Conservation (phyloP, 2,888 invertebrate genomes). For the Lucinisca nassula region DNA sequence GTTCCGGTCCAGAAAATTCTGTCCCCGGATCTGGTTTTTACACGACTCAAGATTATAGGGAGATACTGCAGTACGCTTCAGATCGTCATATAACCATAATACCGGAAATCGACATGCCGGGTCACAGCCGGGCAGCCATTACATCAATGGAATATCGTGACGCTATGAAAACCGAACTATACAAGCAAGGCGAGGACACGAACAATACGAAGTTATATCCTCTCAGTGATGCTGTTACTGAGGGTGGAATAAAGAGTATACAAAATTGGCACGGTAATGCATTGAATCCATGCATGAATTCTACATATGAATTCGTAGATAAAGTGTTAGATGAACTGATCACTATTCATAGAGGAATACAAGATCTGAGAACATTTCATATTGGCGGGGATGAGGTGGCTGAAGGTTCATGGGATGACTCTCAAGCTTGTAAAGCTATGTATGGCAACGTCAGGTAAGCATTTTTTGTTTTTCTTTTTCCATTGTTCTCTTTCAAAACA, state of each 20-base stretch:
- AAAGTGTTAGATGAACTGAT: slow-evolving; percentile 47
- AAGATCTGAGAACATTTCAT: slow-evolving; percentile 53
- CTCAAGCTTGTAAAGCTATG: slow-evolving; percentile 48
- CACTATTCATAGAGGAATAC: slow-evolving; percentile 45
- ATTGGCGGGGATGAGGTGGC: slow-evolving; percentile 68
- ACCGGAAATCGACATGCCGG: slow-evolving; percentile 85
- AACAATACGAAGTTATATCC: slow-evolving; percentile 42
- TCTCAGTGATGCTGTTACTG: slow-evolving; percentile 64
- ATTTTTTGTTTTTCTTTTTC: too few relatives aligned
- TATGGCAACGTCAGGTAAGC: not conserved
- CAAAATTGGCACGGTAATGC: slow-evolving; percentile 77
- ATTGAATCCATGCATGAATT: slow-evolving; percentile 76
- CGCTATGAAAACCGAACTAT: slow-evolving; percentile 4
- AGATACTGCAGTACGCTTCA: slow-evolving; percentile 75
- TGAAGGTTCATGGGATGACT: slow-evolving; percentile 67
- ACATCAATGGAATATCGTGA: slow-evolving; percentile 73
- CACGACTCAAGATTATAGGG: slow-evolving; percentile 75
- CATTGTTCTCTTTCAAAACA: too few relatives aligned
- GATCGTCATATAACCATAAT: slow-evolving; percentile 80
- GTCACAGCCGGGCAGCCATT: slow-evolving; percentile 81
- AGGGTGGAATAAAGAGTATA: slow-evolving; percentile 58
- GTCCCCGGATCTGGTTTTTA: slow-evolving; percentile 75
- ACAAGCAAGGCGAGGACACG: slow-evolving; percentile 24
- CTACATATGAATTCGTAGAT: slow-evolving; percentile 66
- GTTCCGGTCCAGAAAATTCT: slow-evolving; percentile 73